phyloP scores from a whole-genome alignment of 2,888 invertebrate genomes.

The Ennomos fuscantarius region DNA sequence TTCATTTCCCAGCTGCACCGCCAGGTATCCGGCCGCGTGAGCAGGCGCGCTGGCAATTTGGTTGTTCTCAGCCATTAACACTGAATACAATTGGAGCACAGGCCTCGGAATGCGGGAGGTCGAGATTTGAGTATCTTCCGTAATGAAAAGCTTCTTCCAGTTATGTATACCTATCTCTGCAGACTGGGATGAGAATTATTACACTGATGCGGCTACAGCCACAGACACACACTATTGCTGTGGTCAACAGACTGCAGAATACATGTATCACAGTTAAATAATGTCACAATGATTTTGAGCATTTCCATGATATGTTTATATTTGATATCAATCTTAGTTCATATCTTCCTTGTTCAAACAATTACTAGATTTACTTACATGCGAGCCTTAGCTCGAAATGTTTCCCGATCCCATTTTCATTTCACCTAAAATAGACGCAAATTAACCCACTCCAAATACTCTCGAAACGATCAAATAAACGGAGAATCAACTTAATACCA shows the following conservation, averaged over 20 bases:
- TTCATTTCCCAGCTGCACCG: slow-evolving; percentile 20
- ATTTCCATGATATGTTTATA: too few relatives aligned
- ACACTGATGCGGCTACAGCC: background rate
- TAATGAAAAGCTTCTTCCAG: slow-evolving; percentile 19
- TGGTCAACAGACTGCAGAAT: too few relatives aligned
- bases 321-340: too few relatives aligned
- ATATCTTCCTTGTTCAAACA: too few relatives aligned
- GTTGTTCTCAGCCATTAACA: slow-evolving; percentile 20
- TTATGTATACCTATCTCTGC: background rate
- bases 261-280: too few relatives aligned
- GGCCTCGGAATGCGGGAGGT: slow-evolving; percentile 27
- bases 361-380: too few relatives aligned
- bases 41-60: slow-evolving; percentile 16
- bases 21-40: slow-evolving; percentile 19
- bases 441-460: slow-evolving; percentile 12
- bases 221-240: background rate
- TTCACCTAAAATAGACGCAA: slow-evolving; percentile 6
- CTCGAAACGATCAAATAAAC: slow-evolving; percentile 15
- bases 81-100: slow-evolving; percentile 26
- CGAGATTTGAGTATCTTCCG: slow-evolving; percentile 27
- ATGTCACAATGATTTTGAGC: too few relatives aligned
- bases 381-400: too few relatives aligned
- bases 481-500: slow-evolving; percentile 15
- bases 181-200: background rate
- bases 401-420: too few relatives aligned